Percentiles rank a stretch among this genome's conserved stretches.
phyloP scores from a whole-genome alignment of 1,140 invertebrate genomes.

The Dendrolimus kikuchii region DNA sequence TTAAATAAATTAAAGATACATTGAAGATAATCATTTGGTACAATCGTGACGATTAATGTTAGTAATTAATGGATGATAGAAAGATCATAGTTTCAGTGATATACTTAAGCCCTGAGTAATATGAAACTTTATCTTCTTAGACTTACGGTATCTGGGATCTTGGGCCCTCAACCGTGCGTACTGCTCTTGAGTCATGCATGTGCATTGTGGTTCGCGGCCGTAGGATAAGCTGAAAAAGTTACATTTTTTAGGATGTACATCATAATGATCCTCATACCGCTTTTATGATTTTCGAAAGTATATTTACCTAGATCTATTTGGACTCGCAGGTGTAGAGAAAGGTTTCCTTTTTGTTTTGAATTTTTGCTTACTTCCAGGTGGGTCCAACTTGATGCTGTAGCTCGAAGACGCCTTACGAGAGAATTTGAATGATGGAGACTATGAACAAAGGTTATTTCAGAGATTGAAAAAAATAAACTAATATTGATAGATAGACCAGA shows the following conservation, averaged over 20 bases:
- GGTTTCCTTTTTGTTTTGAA: conserved; percentile 90
- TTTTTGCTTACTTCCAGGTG: conserved; percentile 87
- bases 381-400: conserved; percentile 94
- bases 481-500: too few species aligned
- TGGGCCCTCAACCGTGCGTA: conserved; percentile 87
- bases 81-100: too few species aligned
- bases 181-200: conserved; percentile 95
- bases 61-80: too few species aligned
- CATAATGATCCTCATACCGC: neutral
- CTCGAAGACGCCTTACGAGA: conserved; percentile 96
- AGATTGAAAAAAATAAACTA: neutral
- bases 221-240: conserved; percentile 44
- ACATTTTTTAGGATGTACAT: conserved; percentile 3
- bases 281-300: too few species aligned
- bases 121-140: neutral
- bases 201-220: conserved; percentile 89
- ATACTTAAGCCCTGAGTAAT: too few species aligned
- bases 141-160: conserved; percentile 85
- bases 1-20: too few species aligned
- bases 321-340: conserved; percentile 93
- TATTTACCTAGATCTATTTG: conserved; percentile 81
- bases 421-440: conserved; percentile 98
- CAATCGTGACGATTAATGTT: too few species aligned
- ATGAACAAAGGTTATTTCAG: conserved; percentile 50
- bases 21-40: too few species aligned